Evolutionary conservation across 2,113 vertebrate species (phyloP).

Genomic region (Galbula dea): DNA sequence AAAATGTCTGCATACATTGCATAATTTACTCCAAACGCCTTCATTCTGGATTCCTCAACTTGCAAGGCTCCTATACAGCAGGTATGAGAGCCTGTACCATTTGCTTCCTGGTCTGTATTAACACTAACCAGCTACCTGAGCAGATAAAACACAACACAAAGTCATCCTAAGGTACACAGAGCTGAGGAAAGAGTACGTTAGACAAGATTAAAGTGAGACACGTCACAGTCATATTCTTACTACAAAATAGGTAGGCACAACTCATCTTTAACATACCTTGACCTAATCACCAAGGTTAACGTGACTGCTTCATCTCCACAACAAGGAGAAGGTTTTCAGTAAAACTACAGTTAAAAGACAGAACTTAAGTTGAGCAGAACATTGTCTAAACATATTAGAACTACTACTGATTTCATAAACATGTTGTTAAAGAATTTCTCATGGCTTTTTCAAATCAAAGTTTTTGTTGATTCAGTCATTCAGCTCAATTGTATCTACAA

Average conservation of each 20-base stretch:
- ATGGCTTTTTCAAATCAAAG: background rate
- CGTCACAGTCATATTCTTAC: background rate
- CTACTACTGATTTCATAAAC: background rate
- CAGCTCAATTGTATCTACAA: background rate
- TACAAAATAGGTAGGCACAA: background rate
- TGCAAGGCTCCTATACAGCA: background rate
- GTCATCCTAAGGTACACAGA: background rate
- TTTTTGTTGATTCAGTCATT: background rate
- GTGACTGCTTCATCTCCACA: background rate
- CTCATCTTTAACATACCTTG: background rate
- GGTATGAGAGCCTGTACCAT: background rate
- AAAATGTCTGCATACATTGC: background rate
- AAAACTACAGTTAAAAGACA: background rate
- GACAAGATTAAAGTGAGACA: background rate
- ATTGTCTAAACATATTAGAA: background rate
- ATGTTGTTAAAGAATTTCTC: background rate
- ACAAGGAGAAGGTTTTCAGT: background rate
- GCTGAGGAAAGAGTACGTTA: background rate
- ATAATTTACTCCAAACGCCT: background rate
- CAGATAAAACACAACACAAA: background rate
- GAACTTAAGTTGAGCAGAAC: background rate
- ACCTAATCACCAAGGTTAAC: background rate
- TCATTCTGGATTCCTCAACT: background rate
- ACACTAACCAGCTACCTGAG: background rate
- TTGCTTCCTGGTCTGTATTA: background rate